Evolutionary conservation across 2,113 vertebrate genomes (phyloP), one percentile per base, ranked within the genome.

Genomic region (Cyphomyrus discorhynchus): DNA sequence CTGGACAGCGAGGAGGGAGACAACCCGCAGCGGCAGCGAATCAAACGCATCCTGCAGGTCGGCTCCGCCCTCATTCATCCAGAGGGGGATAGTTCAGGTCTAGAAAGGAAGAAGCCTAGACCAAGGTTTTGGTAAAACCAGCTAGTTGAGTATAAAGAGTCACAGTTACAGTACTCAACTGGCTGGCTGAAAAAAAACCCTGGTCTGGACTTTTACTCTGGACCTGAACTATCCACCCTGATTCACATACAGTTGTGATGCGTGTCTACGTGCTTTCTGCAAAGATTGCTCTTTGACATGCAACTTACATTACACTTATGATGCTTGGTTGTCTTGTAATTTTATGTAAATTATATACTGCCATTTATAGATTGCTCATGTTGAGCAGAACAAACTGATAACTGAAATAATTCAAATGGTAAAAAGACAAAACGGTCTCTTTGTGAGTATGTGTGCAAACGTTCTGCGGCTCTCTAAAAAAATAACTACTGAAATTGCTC

Each of bases 21-120:
- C 93, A 99, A 99, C 93, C 98, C 98, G 19, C 98, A 99, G 93
- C 96, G 98, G 87, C 98, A 99, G 92, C 97, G 98, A 87, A 99
- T 99, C 94, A 99, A 99, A 92, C 98, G 98, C 91, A 99, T 99
- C 92, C 95, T 99, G 45, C 98, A 99, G 98, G 98, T 98, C 87
- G 88, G 91, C 74, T 31, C 89, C 27, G 80, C 6, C 52, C 15
- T 13, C 21, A 24, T 35, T 17, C 50, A n/a, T 3, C n/a, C 62
- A 10, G 9, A 11, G 3, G 62, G n/a, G 62, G 62, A 31, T 31
- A 4, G 62, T 70, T 70, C n/a, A 70, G 27, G 62, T 70, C 62
- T 19, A 4, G 62, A 70, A 70, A 70, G n/a, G 1, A 31, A 70
- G 17, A 70, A 70, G 27, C n/a, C 19, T 27, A 31, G 27, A 70